Evolutionary conservation across 2,797 vertebrate species (phyloP), one percentile per base, ranked within the genome.

Genomic region (Bradypodion ventrale): DNA sequence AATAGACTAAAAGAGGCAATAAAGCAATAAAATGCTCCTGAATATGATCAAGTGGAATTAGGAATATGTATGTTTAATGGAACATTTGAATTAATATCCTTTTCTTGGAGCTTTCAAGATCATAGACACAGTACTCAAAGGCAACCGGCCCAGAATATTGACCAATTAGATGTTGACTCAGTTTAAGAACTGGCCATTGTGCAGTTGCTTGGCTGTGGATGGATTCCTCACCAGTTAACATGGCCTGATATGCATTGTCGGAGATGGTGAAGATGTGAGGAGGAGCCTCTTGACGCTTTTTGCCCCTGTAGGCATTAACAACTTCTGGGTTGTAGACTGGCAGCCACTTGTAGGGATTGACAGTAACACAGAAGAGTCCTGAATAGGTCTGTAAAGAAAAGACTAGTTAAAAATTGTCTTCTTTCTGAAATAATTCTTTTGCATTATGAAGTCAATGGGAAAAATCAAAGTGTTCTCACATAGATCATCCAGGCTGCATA

Each of bases 211-310:
- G 19, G 5, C 42, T 68, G 76, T 66, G 5, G 44, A 78, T 1
- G 1, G 21, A 5, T 25, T 25, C 68, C 89, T 95, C 92, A 98
- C 97, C 97, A 79, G 97, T 97, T 83, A 98, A 90, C 97, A 98
- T 98, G 95, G 95, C 96, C 96, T 98, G 97, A 94, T 98, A 98
- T 91, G 98, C 98, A 0, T 97, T 98, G 87, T 98, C 98, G 85
- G 98, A 98, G 95, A 98, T 98, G 93, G 98, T 97, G 95, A 98
- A 98, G 96, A 98, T 98, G 96, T 98, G 97, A 72, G 97, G 97
- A 16, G 98, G 98, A 82, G 97, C 97, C 94, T 98, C 97, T 93
- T 97, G 92, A 74, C 97, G 97, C 94, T 98, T 98, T 84, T 98
- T 98, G 91, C 98, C 98, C 91, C 97, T 92, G 94, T 98, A 98